phyloP scores from a whole-genome alignment of 2,888 invertebrate species.

The Thalpophila matura region DNA sequence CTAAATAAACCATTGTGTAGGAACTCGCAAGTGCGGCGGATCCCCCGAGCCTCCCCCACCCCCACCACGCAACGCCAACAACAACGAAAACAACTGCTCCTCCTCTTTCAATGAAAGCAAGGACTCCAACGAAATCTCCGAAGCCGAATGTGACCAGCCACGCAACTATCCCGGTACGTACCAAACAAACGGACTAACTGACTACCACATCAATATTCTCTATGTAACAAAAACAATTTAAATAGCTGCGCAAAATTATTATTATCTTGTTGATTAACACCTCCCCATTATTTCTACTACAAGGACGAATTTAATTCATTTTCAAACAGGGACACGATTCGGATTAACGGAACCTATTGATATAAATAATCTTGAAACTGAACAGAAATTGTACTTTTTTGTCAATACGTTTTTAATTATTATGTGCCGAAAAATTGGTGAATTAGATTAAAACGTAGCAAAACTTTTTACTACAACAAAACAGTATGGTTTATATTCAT shows the following conservation, averaged over 20 bases:
- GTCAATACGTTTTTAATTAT: constrained; percentile 39
- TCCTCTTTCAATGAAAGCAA: constrained; percentile 97
- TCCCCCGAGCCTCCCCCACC: constrained; percentile 93
- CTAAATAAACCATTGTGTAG: constrained; percentile 57
- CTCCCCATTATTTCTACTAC: constrained; percentile 36
- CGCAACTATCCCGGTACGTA: constrained; percentile 95
- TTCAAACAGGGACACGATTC: constrained; percentile 71
- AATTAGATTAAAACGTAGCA: constrained; percentile 47
- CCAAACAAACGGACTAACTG: constrained; percentile 12
- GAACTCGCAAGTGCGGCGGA: constrained; percentile 84
- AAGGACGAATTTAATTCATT: constrained; percentile 41
- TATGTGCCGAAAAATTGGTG: constrained; percentile 47
- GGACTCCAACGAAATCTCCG: constrained; percentile 98
- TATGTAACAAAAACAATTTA: not conserved
- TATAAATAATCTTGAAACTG: constrained; percentile 7
- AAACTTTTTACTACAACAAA: constrained; percentile 44
- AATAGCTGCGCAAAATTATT: not conserved
- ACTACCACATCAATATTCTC: no score
- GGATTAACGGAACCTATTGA: constrained; percentile 20
- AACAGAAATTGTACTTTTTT: constrained; percentile 67
- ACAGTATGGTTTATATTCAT: constrained; percentile 63
- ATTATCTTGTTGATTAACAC: not conserved
- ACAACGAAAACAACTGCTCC: constrained; percentile 94
- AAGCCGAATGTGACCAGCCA: constrained; percentile 97
- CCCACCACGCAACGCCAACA: constrained; percentile 96